Conservation (phyloP, 2,113 vertebrate species). For the Patagioenas fasciata region DNA sequence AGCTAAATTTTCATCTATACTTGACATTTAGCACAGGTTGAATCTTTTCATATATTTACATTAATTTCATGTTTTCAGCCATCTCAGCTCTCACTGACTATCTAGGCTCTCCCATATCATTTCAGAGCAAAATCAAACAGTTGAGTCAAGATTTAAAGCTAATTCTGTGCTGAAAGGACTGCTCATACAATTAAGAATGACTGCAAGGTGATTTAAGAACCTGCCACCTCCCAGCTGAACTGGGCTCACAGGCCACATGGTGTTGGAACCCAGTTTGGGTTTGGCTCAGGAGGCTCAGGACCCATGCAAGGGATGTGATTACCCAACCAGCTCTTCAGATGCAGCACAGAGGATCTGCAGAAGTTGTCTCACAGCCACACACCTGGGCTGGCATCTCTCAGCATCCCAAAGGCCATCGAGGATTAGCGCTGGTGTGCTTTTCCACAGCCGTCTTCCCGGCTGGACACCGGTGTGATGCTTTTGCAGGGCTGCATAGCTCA, state of each 20-base stretch:
- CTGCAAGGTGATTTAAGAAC: background rate
- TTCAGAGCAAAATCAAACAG: background rate
- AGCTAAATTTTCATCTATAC: background rate
- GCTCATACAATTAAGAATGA: no score
- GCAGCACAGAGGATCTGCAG: background rate
- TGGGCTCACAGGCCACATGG: background rate
- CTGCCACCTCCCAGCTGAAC: background rate
- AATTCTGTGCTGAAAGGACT: background rate
- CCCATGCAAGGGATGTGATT: rapidly evolving
- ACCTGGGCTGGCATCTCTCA: background rate
- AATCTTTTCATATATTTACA: background rate
- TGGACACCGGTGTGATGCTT: rapidly evolving
- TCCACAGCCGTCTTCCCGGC: rapidly evolving
- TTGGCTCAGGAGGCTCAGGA: rapidly evolving
- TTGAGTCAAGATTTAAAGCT: background rate
- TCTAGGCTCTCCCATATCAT: background rate
- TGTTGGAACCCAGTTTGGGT: background rate
- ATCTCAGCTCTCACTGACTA: background rate
- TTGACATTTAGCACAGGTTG: background rate
- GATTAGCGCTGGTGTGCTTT: background rate
- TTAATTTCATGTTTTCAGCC: background rate
- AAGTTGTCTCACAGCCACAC: background rate
- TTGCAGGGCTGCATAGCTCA: background rate
- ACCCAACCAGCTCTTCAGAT: rapidly evolving
- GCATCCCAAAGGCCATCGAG: background rate